These are phyloP conservation scores for Cranoglanis bouderius DNA, from an alignment of 2,113 vertebrate genomes.

Conservation along the genomic window DNA sequence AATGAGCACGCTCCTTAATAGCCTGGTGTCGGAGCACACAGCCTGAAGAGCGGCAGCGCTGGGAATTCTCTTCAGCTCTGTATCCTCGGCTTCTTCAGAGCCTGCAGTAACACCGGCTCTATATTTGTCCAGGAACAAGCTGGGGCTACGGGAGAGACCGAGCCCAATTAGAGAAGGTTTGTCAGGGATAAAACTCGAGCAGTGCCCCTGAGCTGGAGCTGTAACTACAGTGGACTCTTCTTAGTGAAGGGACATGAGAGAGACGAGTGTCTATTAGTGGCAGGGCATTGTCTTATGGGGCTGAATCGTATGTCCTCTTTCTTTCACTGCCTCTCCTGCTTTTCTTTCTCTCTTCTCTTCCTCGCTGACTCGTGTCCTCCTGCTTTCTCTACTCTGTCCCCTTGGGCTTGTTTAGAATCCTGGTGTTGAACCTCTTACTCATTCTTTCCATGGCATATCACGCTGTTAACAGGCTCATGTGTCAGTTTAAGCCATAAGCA, in stretches of 20 bases:
- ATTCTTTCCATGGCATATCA: slow-evolving; percentile 38
- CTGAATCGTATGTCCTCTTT: background rate
- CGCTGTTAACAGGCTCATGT: slow-evolving; percentile 18
- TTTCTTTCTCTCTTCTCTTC: background rate
- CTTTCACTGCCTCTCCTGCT: background rate
- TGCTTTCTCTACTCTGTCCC: background rate
- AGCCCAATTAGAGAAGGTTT: slow-evolving; percentile 54
- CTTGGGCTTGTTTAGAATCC: slow-evolving; percentile 40
- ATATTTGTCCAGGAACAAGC: slow-evolving; percentile 35
- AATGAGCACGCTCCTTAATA: slow-evolving; percentile 28
- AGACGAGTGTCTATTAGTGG: slow-evolving; percentile 25
- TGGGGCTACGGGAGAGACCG: slow-evolving; percentile 11
- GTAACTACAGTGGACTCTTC: slow-evolving; percentile 35
- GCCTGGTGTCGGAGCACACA: slow-evolving; percentile 6
- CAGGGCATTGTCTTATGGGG: background rate
- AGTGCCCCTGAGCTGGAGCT: slow-evolving; percentile 46
- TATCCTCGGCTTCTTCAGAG: slow-evolving; percentile 10
- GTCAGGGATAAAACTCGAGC: slow-evolving; percentile 40
- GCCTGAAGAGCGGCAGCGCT: slow-evolving; percentile 31
- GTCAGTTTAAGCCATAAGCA: slow-evolving; percentile 19
- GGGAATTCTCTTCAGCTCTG: slow-evolving; percentile 34
- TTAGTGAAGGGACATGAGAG: slow-evolving; percentile 42
- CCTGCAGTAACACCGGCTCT: background rate
- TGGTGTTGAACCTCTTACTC: slow-evolving; percentile 25
- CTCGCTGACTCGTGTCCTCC: background rate